Percentiles rank a stretch among this genome's conserved stretches.
phyloP scores from a whole-genome alignment of 2,797 vertebrate species.

The Sebastes nivosus region DNA sequence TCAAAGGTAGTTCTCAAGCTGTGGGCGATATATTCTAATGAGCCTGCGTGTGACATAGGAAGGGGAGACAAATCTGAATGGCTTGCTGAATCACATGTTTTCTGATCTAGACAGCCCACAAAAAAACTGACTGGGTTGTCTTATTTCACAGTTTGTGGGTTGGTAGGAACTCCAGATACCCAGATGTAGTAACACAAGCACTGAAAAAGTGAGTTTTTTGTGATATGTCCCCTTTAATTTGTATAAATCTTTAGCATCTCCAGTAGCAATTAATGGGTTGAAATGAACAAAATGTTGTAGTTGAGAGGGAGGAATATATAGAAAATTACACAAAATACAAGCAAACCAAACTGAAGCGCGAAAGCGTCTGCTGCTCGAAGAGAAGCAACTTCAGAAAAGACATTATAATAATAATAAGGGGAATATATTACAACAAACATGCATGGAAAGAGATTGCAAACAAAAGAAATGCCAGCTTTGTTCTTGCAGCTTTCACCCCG shows the following conservation, averaged over 20 bases:
- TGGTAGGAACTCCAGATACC: neutral
- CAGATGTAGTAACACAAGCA: neutral
- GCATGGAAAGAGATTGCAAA: neutral
- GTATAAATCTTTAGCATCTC: neutral
- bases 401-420: neutral
- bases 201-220: no score
- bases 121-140: no score
- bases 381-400: neutral
- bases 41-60: no score
- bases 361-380: neutral
- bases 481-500: neutral
- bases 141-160: no score
- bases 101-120: no score
- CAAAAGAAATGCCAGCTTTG: neutral
- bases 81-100: no score
- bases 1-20: no score
- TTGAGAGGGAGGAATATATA: neutral
- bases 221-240: neutral
- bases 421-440: neutral
- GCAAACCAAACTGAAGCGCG: neutral
- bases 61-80: no score
- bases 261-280: neutral
- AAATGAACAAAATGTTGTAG: neutral
- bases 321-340: neutral
- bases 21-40: no score